These are phyloP conservation scores for Blastomussa wellsi DNA, from an alignment of 92 coral and sea anemone species.

Conservation along the genomic window DNA sequence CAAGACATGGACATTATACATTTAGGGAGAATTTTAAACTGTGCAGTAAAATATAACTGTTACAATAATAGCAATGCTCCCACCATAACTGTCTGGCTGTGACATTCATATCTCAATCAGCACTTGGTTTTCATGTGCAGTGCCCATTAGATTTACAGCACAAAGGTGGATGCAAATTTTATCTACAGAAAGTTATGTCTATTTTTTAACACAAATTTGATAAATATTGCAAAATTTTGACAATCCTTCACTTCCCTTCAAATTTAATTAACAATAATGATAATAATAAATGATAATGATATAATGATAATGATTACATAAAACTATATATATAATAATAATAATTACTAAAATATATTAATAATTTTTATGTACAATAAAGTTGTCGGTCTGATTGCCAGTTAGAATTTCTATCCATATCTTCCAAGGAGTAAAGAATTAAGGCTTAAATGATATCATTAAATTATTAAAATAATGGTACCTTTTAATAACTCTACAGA, in stretches of 20 bases:
- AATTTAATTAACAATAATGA: not conserved
- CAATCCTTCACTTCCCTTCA: not conserved
- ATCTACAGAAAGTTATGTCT: not conserved
- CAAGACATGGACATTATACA: not conserved
- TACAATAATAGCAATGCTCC: too few relatives aligned
- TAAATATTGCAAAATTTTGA: not conserved
- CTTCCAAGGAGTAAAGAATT: too few relatives aligned
- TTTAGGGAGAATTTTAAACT: not conserved
- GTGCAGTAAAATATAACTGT: not conserved
- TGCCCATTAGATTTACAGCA: not conserved
- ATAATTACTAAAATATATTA: not conserved
- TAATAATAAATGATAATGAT: not conserved
- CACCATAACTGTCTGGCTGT: not conserved
- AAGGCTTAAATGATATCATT: too few relatives aligned
- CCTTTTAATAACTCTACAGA: too few relatives aligned
- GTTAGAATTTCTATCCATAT: too few relatives aligned
- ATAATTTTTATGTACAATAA: not conserved
- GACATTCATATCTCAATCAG: not conserved
- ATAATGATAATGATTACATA: not conserved
- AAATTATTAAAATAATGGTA: too few relatives aligned
- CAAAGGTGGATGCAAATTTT: not conserved
- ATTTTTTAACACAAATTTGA: too few relatives aligned
- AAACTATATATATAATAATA: not conserved
- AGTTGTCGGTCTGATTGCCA: too few relatives aligned
- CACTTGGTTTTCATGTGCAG: not conserved